phyloP scores from a whole-genome alignment of 1,140 invertebrate genomes.

The Nasonia giraulti region DNA sequence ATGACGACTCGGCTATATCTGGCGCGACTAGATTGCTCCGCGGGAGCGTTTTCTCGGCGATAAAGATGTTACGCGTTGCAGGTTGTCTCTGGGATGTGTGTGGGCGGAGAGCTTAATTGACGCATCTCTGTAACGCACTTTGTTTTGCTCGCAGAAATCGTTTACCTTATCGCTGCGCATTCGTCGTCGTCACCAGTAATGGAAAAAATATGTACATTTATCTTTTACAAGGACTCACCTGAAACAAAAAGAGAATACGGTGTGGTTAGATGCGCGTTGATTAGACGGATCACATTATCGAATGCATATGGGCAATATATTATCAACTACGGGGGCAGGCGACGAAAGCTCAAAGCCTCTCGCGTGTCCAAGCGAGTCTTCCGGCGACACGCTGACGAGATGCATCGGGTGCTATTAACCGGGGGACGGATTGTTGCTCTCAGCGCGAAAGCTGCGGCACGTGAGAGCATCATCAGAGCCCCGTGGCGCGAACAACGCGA shows the following conservation, averaged over 20 bases:
- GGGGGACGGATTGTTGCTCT: constrained; percentile 2
- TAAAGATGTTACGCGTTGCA: background rate
- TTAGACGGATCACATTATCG: too few species aligned
- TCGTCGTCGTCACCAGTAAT: background rate
- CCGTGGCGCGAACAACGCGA: background rate
- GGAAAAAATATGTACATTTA: too few species aligned
- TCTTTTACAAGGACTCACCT: background rate
- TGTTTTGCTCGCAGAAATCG: background rate
- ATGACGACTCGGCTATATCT: background rate
- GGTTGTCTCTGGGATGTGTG: background rate
- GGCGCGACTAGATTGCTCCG: background rate
- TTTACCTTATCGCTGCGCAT: background rate
- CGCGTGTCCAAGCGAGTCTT: background rate
- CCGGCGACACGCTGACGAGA: background rate
- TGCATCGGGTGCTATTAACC: constrained; percentile 20
- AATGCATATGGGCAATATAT: background rate
- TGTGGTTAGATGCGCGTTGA: background rate
- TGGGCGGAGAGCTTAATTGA: too few species aligned
- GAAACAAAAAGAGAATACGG: background rate
- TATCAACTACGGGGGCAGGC: too few species aligned
- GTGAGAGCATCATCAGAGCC: background rate
- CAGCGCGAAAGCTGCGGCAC: background rate
- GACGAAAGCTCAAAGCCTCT: background rate
- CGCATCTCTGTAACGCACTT: too few species aligned
- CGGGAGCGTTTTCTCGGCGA: background rate